A percentile compares a stretch with the other conserved stretches of the same genome.
These are phyloP conservation scores for Takifugu flavidus DNA, from an alignment of 2,113 vertebrate genomes.

Conservation along the genomic window DNA sequence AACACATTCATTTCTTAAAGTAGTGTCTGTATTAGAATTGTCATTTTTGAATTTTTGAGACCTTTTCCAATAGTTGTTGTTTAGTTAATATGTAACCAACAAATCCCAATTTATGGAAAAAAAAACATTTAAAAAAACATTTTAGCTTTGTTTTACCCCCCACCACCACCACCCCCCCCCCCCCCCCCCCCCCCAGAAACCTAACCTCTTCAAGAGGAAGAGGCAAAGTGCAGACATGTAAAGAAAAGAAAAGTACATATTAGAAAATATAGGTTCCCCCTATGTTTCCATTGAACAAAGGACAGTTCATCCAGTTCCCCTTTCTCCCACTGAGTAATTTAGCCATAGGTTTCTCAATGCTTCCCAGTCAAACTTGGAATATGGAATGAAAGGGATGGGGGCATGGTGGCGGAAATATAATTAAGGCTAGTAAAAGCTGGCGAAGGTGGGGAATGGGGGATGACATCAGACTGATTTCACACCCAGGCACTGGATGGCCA, in stretches of 20 bases:
- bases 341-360: constrained; percentile 82
- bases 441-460: constrained; percentile 89
- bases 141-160: constrained; percentile 63
- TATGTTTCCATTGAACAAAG: constrained; percentile 67
- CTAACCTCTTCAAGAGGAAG: constrained; percentile 65
- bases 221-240: constrained; percentile 85
- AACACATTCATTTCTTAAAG: too few species aligned
- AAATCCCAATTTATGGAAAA: background rate
- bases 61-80: background rate
- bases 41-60: too few species aligned
- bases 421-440: constrained; percentile 91
- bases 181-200: constrained; percentile 69
- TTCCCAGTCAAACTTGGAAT: constrained; percentile 97
- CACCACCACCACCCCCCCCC: constrained; percentile 46
- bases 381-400: constrained; percentile 89
- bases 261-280: constrained; percentile 62
- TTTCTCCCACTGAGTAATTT: constrained; percentile 81
- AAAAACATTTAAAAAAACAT: constrained; percentile 8
- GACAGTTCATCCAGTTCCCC: constrained; percentile 66
- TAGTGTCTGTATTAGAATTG: too few species aligned
- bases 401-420: constrained; percentile 98
- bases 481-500: constrained; percentile 87
- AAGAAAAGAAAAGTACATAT: constrained; percentile 92
- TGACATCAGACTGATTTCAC: constrained; percentile 99
- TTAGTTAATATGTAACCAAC: background rate